These are phyloP conservation scores for Hydropsyche betteni DNA, from an alignment of 2,888 invertebrate species.

Conservation along the genomic window DNA sequence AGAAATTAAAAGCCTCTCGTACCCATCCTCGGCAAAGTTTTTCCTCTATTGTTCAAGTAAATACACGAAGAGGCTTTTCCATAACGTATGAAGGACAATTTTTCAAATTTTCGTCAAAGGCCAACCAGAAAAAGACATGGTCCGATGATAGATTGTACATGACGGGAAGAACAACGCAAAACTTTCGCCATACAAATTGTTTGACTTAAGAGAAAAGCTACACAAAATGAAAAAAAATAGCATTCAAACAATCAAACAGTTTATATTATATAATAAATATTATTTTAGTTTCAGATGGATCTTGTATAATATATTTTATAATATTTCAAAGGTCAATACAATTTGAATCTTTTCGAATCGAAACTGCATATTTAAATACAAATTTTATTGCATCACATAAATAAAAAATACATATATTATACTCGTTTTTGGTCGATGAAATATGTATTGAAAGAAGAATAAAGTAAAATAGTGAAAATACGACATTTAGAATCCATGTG, in stretches of 20 bases:
- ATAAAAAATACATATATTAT: too few relatives aligned
- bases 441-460: too few relatives aligned
- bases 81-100: slow-evolving; percentile 3
- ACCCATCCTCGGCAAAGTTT: neutral
- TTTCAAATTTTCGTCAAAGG: slow-evolving; percentile 3
- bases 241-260: neutral
- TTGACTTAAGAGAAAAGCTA: too few relatives aligned
- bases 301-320: too few relatives aligned
- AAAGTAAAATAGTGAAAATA: too few relatives aligned
- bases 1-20: slow-evolving; percentile 9
- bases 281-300: too few relatives aligned
- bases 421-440: too few relatives aligned
- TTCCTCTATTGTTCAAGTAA: slow-evolving; percentile 1
- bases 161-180: neutral
- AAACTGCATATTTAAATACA: too few relatives aligned
- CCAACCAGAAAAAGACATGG: neutral
- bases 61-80: slow-evolving; percentile 5
- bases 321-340: too few relatives aligned
- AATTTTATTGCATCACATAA: too few relatives aligned
- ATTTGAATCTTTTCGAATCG: too few relatives aligned
- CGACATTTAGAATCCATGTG: neutral
- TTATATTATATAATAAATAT: neutral
- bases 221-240: too few relatives aligned
- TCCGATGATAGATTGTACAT: neutral
- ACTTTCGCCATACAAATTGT: neutral